Evolutionary conservation across 53 echinoderm and acorn worm species (phyloP).

Genomic region (Temnopleurus reevesii): DNA sequence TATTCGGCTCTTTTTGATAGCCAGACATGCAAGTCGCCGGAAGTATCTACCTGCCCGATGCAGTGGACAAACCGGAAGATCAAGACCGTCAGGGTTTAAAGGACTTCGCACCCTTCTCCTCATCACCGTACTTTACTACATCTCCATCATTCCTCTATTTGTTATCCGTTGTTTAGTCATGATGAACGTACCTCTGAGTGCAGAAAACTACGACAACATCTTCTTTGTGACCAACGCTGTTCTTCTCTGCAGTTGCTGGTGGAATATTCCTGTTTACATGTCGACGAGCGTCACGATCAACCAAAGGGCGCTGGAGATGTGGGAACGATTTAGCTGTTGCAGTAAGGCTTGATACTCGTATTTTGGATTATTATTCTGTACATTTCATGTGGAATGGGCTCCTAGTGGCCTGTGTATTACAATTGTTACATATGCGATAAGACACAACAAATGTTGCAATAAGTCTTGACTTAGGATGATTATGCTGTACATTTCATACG

Average conservation of each 20-base stretch:
- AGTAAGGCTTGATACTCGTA: too few species aligned
- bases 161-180: neutral
- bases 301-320: neutral
- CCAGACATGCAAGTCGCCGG: neutral
- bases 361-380: too few species aligned
- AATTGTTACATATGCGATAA: too few species aligned
- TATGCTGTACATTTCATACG: too few species aligned
- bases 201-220: neutral
- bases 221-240: neutral
- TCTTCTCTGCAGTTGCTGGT: conserved; percentile 28
- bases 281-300: neutral
- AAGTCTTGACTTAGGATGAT: too few species aligned
- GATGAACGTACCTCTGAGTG: neutral
- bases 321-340: neutral
- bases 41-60: neutral
- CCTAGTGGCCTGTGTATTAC: too few species aligned
- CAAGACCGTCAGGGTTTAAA: neutral
- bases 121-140: conserved; percentile 18
- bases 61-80: neutral
- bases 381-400: too few species aligned
- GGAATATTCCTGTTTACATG: conserved; percentile 45
- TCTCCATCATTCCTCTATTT: neutral
- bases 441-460: too few species aligned
- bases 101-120: conserved; percentile 23
- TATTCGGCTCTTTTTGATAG: neutral